A percentile compares a stretch with the other conserved stretches of the same genome.
These are phyloP conservation scores for Orthonevra nobilis DNA, from an alignment of 2,888 invertebrate genomes.

Conservation along the genomic window DNA sequence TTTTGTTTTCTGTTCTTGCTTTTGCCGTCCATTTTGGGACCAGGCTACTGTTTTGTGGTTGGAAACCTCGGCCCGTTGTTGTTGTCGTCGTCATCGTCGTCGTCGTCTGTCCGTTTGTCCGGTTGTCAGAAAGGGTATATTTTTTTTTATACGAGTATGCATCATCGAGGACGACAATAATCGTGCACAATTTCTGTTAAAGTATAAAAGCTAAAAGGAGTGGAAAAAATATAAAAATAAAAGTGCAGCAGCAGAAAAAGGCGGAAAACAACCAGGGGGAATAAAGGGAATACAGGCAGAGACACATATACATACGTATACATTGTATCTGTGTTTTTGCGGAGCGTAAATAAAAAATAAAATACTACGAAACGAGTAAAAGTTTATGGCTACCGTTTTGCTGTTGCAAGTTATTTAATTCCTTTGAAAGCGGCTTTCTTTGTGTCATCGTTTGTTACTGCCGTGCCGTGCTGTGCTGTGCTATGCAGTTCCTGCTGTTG, in stretches of 20 bases:
- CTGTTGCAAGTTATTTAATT: conserved; percentile 70
- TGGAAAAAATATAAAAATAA: conserved; percentile 37
- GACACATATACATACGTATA: neutral
- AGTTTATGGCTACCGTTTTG: conserved; percentile 70
- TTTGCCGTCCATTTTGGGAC: conserved; percentile 11
- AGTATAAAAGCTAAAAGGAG: conserved; percentile 57
- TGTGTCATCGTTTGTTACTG: conserved; percentile 68
- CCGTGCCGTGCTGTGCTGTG: conserved; percentile 50
- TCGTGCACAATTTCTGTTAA: conserved; percentile 65
- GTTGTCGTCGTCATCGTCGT: too few relatives aligned
- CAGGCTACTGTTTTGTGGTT: conserved; percentile 69
- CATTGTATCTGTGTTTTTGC: neutral
- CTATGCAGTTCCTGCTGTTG: conserved; percentile 53
- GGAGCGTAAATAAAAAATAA: too few relatives aligned
- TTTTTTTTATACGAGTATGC: conserved; percentile 24
- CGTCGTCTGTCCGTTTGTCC: conserved; percentile 30
- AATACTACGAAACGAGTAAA: conserved; percentile 53
- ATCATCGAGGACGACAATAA: conserved; percentile 60
- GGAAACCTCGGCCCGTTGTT: conserved; percentile 44
- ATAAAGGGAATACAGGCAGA: conserved; percentile 20
- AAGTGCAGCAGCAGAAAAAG: conserved; percentile 29
- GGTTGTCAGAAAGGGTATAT: conserved; percentile 21
- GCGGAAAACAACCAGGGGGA: conserved; percentile 42
- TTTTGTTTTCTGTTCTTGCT: conserved; percentile 16
- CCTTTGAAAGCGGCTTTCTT: conserved; percentile 69